Base-by-base conservation (phyloP, 2,888 invertebrate genomes). In the Zootermopsis nevadensis region DNA sequence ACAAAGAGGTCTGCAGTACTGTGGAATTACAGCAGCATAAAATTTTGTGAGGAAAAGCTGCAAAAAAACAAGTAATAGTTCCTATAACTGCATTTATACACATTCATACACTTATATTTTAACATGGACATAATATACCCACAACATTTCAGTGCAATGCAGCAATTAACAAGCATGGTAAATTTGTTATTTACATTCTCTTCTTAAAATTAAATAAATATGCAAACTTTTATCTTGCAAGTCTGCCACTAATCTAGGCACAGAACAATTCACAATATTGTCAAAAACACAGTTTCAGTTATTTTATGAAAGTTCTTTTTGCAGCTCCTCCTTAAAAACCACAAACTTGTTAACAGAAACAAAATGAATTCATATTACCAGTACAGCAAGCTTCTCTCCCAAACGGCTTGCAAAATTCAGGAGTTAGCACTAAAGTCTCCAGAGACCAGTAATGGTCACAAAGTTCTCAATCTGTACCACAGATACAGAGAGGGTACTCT, bases 231-330 rank as follows among this genome's bases (percentile, higher is more conserved):
- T 81, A 53, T 31, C 33, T 53, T 81, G 67, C 33, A 74, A 81
- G 81, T 81, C 81, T 81, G 72, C 81, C 69, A 74, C 81, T 81
- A 81, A 53, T 72, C 81, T 81, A 81, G 81, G 72, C 81, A 81
- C 81, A 81, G 69, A 81, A 81, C 53, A n/a, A 81, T 42, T 81
- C 72, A 81, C 81, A 77, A 81, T 81, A 81, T 81, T 81, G 81
- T 81, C 81, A 72, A 81, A 81, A 77, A 81, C 72, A 81, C 81
- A 72, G 72, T 81, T 42, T 53, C 30, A 42, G 53, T 72, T 77
- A 77, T 48, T 30, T 27, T 72, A 53, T 38, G 69, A 67, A 81
- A n/a, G 53, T 33, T 74, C 24, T 53, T 72, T 81, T 81, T 81
- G 69, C 72, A 81, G 81, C 81, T 81, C 30, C 30, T 81, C 81